phyloP scores from a whole-genome alignment of 2,888 invertebrate genomes.

The Trachelus troglodyta region DNA sequence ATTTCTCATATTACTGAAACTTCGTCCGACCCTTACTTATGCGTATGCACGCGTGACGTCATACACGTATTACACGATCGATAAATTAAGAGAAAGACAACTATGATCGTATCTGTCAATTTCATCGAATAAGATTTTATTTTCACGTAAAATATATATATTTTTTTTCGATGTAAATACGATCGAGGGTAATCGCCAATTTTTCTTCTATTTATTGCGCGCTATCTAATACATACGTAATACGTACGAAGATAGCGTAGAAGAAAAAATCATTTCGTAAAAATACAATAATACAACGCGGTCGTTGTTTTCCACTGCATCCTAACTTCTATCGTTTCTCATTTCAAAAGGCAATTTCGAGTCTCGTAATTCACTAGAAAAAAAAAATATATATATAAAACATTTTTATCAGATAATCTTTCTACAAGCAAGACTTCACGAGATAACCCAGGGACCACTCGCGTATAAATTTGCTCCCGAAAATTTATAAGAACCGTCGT shows the following conservation, averaged over 20 bases:
- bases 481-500: not conserved
- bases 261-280: not conserved
- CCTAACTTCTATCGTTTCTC: not conserved
- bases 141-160: not conserved
- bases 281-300: not conserved
- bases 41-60: not conserved
- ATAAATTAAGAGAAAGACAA: not conserved
- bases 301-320: not conserved
- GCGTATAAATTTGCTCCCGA: not conserved
- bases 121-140: not conserved
- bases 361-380: not conserved
- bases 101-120: not conserved
- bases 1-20: not conserved
- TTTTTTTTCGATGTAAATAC: not conserved
- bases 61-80: not conserved
- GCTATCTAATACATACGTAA: not conserved
- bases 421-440: not conserved
- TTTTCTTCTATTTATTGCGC: not conserved
- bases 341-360: not conserved
- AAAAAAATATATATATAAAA: not conserved
- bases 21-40: not conserved
- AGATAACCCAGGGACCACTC: not conserved
- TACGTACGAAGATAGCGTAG: not conserved
- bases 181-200: not conserved
- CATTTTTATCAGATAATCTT: not conserved